Percentiles rank a stretch among this genome's conserved stretches.
Conservation (phyloP, 2,888 invertebrate genomes). For the Polydrusus pterygomalis region DNA sequence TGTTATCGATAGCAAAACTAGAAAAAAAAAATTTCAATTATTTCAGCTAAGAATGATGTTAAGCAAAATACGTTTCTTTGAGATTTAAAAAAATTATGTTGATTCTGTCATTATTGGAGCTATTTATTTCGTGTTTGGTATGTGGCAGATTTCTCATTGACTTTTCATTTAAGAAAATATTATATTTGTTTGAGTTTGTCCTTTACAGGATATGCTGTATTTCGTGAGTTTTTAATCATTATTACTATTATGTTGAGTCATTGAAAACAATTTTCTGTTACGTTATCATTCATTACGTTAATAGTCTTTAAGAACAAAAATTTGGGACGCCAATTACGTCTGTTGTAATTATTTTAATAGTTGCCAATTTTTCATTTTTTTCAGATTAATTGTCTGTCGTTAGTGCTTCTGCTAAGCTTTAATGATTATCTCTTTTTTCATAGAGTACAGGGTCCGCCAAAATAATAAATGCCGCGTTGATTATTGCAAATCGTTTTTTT, state of each 20-base stretch:
- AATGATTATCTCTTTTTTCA: not conserved
- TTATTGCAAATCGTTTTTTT: not conserved
- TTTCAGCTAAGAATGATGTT: too few species aligned
- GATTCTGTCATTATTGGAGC: too few species aligned
- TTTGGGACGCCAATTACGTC: not conserved
- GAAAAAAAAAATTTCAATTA: constrained; percentile 18
- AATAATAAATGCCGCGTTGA: not conserved
- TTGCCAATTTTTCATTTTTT: constrained; percentile 12
- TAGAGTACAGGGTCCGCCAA: not conserved
- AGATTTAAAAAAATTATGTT: too few species aligned
- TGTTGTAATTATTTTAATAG: constrained; percentile 7
- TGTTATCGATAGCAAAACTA: constrained; percentile 29
- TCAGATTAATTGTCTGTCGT: not conserved
- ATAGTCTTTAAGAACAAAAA: not conserved
- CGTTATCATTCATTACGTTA: not conserved
- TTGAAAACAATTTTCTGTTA: not conserved
- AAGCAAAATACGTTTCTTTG: too few species aligned
- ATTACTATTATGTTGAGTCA: too few species aligned
- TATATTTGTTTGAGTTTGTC: too few species aligned
- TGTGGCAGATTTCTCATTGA: too few species aligned
- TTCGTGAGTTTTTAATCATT: too few species aligned
- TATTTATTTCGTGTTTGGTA: too few species aligned
- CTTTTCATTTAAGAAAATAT: too few species aligned
- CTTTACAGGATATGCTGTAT: too few species aligned
- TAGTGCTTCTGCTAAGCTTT: not conserved